Evolutionary conservation across 2,113 vertebrate genomes (phyloP).

Genomic region (Clarias magur): DNA sequence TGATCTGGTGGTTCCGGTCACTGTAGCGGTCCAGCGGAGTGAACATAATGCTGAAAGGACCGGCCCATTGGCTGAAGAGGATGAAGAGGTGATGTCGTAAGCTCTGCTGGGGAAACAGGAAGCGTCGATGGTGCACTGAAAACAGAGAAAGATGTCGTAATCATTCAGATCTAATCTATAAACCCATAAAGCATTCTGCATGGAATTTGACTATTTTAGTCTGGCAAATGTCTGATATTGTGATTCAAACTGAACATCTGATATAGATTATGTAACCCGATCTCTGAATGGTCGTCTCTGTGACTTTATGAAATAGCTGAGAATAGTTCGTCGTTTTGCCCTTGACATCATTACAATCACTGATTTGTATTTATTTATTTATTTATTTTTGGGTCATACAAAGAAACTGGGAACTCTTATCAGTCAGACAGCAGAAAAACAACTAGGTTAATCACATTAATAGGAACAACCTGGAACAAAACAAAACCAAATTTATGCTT

Average conservation of each 20-base stretch:
- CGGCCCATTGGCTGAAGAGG: slow-evolving; percentile 98
- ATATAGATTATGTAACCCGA: background rate
- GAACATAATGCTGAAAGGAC: slow-evolving; percentile 98
- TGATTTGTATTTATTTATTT: background rate
- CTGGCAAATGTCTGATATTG: background rate
- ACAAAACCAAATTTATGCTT: background rate
- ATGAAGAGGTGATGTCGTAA: slow-evolving; percentile 97
- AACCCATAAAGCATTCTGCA: background rate
- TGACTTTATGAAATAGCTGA: background rate
- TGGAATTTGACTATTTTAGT: too few species aligned
- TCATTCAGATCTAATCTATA: background rate
- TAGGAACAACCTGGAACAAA: background rate
- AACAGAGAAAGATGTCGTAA: slow-evolving; percentile 32
- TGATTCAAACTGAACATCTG: background rate
- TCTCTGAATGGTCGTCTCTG: background rate
- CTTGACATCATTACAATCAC: slow-evolving; percentile 14
- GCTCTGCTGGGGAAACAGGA: slow-evolving; percentile 97
- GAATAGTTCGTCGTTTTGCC: background rate
- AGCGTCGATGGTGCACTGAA: slow-evolving; percentile 93
- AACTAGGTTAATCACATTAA: background rate
- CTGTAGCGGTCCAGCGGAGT: slow-evolving; percentile 96
- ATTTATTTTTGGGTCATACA: slow-evolving; percentile 47
- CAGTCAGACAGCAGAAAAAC: background rate
- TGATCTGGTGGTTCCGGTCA: slow-evolving; percentile 97
- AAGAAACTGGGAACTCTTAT: slow-evolving; percentile 53